Base-by-base conservation (phyloP, 2,113 vertebrate genomes). In the Bucco capensis region DNA sequence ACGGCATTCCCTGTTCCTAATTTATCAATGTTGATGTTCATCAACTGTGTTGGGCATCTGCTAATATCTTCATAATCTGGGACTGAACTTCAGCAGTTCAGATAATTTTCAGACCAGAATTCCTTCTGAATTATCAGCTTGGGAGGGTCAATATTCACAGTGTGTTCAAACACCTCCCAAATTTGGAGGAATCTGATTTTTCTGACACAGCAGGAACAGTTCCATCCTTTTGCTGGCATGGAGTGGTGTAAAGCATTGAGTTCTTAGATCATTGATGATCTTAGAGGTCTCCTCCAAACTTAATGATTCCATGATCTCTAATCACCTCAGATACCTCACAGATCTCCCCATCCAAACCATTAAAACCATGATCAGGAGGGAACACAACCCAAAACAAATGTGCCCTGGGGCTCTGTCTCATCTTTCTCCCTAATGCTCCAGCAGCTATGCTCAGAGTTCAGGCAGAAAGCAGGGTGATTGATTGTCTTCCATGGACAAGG, bases 381-480 rank as follows among this genome's bases (percentile, higher is more conserved):
- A 75, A 11, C 46, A 50, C 40, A 80, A 86, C 53, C 53, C 19
- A n/a, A 93, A 93, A 53, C 58, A 61, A 88, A 72, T 13, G 50
- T 86, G 75, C 50, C 61, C 54, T 76, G 5, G 5, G 12, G 30
- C 31, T 16, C 30, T 10, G 76, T 72, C 83, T 47, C 90, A 84
- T 72, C 81, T 89, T 61, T 79, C 83, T 89, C 93, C 38, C 89
- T 76, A 69, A 61, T 35, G 88, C 86, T 87, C 58, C 21, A 22
- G 69, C 84, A 53, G 91, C 90, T 12, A 24, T 2, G 18, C 85
- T 64, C 77, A 2, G 73, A 62, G 86, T 72, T 76, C 74, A 73
- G 78, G 50, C 79, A 84, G 77, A 31, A 83, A 92, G 73, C 86
- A 83, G 92, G 58, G 75, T 95, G 93, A 96, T 89, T 82, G 92